These are phyloP conservation scores for Aphelenchoides avenae DNA, from an alignment of 1,140 invertebrate genomes.

Conservation along the genomic window DNA sequence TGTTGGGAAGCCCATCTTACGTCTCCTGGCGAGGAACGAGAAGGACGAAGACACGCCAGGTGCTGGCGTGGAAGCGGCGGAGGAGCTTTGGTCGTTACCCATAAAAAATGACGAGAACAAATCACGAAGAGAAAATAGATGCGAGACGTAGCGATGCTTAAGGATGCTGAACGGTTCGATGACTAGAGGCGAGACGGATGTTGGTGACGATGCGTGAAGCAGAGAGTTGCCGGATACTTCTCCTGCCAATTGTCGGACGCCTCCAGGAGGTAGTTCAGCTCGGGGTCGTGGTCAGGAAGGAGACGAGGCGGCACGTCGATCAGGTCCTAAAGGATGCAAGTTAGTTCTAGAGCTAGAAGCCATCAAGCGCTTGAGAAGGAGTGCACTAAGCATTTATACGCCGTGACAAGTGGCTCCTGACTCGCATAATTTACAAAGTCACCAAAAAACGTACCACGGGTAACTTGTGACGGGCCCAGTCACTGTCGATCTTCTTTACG, in stretches of 20 bases:
- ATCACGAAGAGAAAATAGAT: not conserved
- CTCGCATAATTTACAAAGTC: not conserved
- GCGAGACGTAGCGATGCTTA: constrained; percentile 4
- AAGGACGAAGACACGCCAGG: constrained; percentile 24
- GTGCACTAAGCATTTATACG: too few species aligned
- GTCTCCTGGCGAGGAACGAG: constrained; percentile 24
- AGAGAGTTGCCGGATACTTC: constrained; percentile 3
- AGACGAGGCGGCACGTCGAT: constrained; percentile 11
- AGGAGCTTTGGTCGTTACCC: constrained; percentile 36
- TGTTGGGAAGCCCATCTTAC: constrained; percentile 4
- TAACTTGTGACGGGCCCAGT: constrained; percentile 9
- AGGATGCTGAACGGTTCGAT: not conserved
- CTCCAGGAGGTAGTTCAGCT: constrained; percentile 20
- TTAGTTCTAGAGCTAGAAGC: too few species aligned
- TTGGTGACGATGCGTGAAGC: constrained; percentile 22
- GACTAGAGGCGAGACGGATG: constrained; percentile 5
- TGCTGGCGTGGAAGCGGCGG: too few species aligned
- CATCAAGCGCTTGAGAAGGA: too few species aligned
- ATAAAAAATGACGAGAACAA: constrained; percentile 20
- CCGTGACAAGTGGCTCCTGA: too few species aligned
- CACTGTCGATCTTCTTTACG: not conserved
- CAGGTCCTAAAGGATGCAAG: constrained; percentile 13
- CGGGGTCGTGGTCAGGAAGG: constrained; percentile 29
- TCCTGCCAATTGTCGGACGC: constrained; percentile 10
- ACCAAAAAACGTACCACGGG: constrained; percentile 1